Evolutionary conservation across 2,113 vertebrate species (phyloP).

Genomic region (Brachyhypopomus occidentalis): DNA sequence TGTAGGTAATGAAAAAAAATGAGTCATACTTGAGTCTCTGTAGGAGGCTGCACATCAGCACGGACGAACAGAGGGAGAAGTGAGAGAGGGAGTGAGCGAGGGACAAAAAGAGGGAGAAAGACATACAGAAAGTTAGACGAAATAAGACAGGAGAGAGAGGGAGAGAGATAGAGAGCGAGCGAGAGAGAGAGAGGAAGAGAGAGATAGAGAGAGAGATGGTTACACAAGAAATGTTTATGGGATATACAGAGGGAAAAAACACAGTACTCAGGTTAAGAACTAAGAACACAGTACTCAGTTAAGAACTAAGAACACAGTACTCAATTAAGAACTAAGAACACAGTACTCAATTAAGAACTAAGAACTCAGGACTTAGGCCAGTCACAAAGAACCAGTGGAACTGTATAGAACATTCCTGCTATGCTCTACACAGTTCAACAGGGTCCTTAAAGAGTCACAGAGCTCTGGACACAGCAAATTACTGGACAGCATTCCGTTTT

Average conservation of each 20-base stretch:
- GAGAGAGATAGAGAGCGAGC: conserved; percentile 86
- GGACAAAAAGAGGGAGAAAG: conserved; percentile 11
- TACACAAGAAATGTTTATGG: conserved; percentile 38
- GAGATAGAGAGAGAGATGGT: conserved; percentile 37
- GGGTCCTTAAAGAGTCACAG: not conserved
- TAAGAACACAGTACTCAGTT: not conserved
- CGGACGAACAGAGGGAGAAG: conserved; percentile 76
- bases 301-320: not conserved
- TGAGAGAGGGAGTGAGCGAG: conserved; percentile 73
- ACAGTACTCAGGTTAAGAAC: conserved; percentile 6
- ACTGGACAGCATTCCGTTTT: not conserved
- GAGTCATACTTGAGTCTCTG: conserved; percentile 98
- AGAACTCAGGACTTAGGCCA: too few relatives aligned
- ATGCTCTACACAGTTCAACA: too few relatives aligned
- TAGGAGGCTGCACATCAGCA: conserved; percentile 97
- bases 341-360: too few relatives aligned
- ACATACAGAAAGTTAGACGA: not conserved
- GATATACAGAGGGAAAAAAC: conserved; percentile 11
- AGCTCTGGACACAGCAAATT: not conserved
- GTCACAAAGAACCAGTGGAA: too few relatives aligned
- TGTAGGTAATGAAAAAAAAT: conserved; percentile 85
- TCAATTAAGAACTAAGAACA: too few relatives aligned
- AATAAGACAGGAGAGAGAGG: conserved; percentile 62
- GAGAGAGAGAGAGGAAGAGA: conserved; percentile 52
- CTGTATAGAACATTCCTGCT: too few relatives aligned